Base-by-base conservation (phyloP, 2,797 vertebrate genomes). In the Hyperoplus lanceolatus region DNA sequence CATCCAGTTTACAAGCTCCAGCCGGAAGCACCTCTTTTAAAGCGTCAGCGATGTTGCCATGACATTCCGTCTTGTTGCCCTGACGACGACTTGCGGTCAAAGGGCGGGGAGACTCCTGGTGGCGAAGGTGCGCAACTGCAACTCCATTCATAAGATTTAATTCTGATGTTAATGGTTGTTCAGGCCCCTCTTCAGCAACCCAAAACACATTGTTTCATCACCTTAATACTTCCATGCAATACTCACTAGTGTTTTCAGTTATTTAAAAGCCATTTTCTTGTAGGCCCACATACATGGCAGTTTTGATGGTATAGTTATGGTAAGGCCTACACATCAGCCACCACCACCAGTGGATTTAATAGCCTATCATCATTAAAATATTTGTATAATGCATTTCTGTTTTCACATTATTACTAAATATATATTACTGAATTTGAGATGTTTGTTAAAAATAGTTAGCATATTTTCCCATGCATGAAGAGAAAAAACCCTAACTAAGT, bases 11-110 rank as follows among this genome's bases (percentile, higher is more conserved):
- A 10, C 60, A 45, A 57, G 73, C 41, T 70, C 38, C 10, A 58
- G 49, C 65, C 64, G 65, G 77, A 73, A 76, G 76, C 72, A 16
- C 36, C 56, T 66, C 39, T 29, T 29, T 15, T 49, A 29, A 10
- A 78, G 83, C 83, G 85, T 92, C 85, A 72, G 48, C 53, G 12
- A 53, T 42, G 92, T 94, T 91, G 56, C 81, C 63, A 84, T 83
- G 77, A 36, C 87, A 87, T 29, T 29, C 29, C 29, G 64, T 55
- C 2, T 5, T 58, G 91, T 94, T 89, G 68, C 91, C 89, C 8
- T 86, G 91, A 79, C 81, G 75, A 94, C 91, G 42, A 15, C 3
- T 8, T 1, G 66, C 3, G 5, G 6, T 9, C 41, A 49, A 12
- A 36, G 57, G 14, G 18, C 11, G n/a, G 71, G 16, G 78, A n/a